These are phyloP conservation scores for Pagrus major DNA, from an alignment of 2,113 vertebrate species.

Conservation along the genomic window DNA sequence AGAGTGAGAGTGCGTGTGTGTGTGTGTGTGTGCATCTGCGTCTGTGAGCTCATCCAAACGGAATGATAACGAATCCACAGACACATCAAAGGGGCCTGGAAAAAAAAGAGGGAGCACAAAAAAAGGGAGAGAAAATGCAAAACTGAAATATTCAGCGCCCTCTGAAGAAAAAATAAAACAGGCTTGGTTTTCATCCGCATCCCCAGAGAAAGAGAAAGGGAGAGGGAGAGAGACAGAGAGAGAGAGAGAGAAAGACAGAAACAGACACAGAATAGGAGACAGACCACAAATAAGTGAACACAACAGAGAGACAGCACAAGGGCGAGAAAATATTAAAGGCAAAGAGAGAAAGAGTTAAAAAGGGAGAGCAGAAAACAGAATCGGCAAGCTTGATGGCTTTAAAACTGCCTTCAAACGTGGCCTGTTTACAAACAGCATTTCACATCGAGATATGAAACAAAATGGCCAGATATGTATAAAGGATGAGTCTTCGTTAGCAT, in stretches of 20 bases:
- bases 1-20: constrained; percentile 25
- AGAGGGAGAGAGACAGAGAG: constrained; percentile 15
- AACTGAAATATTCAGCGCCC: constrained; percentile 93
- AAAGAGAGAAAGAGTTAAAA: constrained; percentile 46
- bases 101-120: constrained; percentile 83
- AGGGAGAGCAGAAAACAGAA: constrained; percentile 42
- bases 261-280: constrained; percentile 67
- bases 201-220: constrained; percentile 68
- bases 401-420: constrained; percentile 69
- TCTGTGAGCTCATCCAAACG: constrained; percentile 87
- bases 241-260: constrained; percentile 44
- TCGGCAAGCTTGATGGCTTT: constrained; percentile 54
- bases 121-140: constrained; percentile 87
- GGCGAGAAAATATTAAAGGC: constrained; percentile 68
- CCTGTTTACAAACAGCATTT: constrained; percentile 57
- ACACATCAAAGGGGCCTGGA: constrained; percentile 89
- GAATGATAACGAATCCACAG: constrained; percentile 94
- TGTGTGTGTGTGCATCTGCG: constrained; percentile 53
- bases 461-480: constrained; percentile 33
- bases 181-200: constrained; percentile 75
- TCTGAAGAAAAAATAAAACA: constrained; percentile 87
- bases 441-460: constrained; percentile 25
- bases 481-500: constrained; percentile 15
- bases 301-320: constrained; percentile 65
- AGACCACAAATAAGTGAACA: constrained; percentile 75